A percentile compares a stretch with the other conserved stretches of the same genome.
Evolutionary conservation across 2,888 invertebrate genomes (phyloP).

Genomic region (Dysmachus trigonus): DNA sequence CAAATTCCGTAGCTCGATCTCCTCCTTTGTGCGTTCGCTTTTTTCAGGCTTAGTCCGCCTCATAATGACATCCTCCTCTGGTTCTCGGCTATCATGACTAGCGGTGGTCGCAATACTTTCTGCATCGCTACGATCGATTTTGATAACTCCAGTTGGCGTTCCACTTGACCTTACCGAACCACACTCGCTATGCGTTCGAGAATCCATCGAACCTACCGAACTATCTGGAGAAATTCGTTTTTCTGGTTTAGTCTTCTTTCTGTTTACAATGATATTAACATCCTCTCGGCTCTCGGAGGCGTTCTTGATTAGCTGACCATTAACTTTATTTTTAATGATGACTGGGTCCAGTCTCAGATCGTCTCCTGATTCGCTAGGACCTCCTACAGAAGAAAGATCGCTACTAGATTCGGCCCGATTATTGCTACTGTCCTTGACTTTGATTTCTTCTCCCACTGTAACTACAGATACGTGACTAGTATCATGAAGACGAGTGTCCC

Average conservation of each 20-base stretch:
- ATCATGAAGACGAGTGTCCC: slow-evolving; percentile 67
- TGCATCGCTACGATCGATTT: slow-evolving; percentile 76
- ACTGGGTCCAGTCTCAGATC: slow-evolving; percentile 42
- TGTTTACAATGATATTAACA: slow-evolving; percentile 63
- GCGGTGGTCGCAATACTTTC: slow-evolving; percentile 83
- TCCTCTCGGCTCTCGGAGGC: slow-evolving; percentile 57
- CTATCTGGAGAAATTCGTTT: slow-evolving; percentile 71
- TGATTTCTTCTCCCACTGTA: slow-evolving; percentile 84
- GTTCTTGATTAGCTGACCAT: slow-evolving; percentile 64
- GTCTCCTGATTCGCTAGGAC: slow-evolving; percentile 47
- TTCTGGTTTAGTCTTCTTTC: slow-evolving; percentile 58
- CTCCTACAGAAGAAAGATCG: slow-evolving; percentile 53
- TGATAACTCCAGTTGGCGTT: slow-evolving; percentile 66
- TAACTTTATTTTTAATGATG: slow-evolving; percentile 61
- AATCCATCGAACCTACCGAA: slow-evolving; percentile 65
- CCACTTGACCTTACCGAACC: slow-evolving; percentile 75
- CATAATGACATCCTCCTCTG: slow-evolving; percentile 76
- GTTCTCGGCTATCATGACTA: slow-evolving; percentile 75
- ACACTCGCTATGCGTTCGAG: slow-evolving; percentile 77
- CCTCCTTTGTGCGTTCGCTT: slow-evolving; percentile 74
- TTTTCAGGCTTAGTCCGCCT: slow-evolving; percentile 67
- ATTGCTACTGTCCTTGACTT: slow-evolving; percentile 75
- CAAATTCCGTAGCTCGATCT: slow-evolving; percentile 79
- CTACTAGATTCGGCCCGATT: slow-evolving; percentile 53
- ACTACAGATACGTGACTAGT: slow-evolving; percentile 93